Evolutionary conservation across 2,113 vertebrate species (phyloP).

Genomic region (Catharus bicknelli): DNA sequence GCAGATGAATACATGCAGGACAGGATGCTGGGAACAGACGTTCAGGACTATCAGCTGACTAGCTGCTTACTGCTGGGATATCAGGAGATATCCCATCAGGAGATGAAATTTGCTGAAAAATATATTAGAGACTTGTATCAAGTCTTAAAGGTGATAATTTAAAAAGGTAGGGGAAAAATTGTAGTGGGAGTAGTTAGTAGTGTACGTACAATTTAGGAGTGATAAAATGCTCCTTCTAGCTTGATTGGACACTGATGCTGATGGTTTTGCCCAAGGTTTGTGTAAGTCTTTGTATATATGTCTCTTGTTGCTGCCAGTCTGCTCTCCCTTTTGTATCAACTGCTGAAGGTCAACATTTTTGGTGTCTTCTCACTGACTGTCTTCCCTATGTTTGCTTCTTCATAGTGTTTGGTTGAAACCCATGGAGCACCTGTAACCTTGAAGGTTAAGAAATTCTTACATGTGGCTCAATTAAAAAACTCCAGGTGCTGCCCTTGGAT

Average conservation of each 20-base stretch:
- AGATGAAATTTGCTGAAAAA: not conserved
- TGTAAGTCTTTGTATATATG: not conserved
- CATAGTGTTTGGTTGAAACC: not conserved
- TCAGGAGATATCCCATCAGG: not conserved
- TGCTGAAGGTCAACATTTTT: not conserved
- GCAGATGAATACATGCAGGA: not conserved
- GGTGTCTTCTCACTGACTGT: not conserved
- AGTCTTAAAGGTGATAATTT: not conserved
- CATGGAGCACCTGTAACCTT: not conserved
- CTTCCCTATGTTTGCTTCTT: not conserved
- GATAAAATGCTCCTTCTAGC: not conserved
- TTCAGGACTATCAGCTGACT: not conserved
- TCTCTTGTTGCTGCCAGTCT: not conserved
- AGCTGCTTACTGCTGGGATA: not conserved
- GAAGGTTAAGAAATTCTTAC: not conserved
- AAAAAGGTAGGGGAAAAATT: not conserved
- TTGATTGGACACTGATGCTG: not conserved
- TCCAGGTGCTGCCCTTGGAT: not conserved
- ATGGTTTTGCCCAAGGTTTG: not conserved
- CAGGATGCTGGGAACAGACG: not conserved
- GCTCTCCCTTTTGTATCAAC: not conserved
- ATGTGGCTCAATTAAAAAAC: fast-evolving
- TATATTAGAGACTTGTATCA: not conserved
- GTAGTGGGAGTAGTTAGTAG: not conserved
- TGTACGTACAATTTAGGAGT: too few relatives aligned